phyloP scores from a whole-genome alignment of 2,797 vertebrate species.

The Protosalanx chinensis region DNA sequence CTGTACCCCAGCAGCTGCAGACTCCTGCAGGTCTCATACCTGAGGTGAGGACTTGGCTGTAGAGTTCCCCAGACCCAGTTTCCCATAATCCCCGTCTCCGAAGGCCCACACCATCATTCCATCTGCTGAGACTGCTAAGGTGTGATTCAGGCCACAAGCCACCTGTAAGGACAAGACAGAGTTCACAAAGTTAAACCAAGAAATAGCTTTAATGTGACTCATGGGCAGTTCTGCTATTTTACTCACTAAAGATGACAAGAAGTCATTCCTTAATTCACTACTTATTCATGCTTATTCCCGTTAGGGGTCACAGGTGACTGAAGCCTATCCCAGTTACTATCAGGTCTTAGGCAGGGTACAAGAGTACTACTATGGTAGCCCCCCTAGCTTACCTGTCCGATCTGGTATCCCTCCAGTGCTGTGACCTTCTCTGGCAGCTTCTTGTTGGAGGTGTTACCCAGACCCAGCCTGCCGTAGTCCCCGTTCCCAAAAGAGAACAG shows the following conservation, averaged over 20 bases:
- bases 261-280: too few species aligned
- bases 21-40: constrained; percentile 51
- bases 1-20: background rate
- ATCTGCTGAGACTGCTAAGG: constrained; percentile 74
- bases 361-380: background rate
- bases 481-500: constrained; percentile 82
- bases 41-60: constrained; percentile 81
- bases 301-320: too few species aligned
- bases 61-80: constrained; percentile 78
- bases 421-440: constrained; percentile 79
- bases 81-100: constrained; percentile 81
- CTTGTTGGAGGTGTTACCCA: constrained; percentile 81
- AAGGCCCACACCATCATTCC: constrained; percentile 81
- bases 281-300: too few species aligned
- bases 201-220: too few species aligned
- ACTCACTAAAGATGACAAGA: too few species aligned
- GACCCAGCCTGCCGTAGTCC: constrained; percentile 77
- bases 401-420: constrained; percentile 75
- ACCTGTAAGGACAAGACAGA: constrained; percentile 59
- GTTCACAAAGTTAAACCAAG: background rate
- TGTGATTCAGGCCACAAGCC: constrained; percentile 80
- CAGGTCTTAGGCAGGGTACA: too few species aligned
- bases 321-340: too few species aligned
- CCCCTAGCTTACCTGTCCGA: constrained; percentile 71
- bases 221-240: too few species aligned